Percentiles rank a stretch among this genome's conserved stretches.
Conservation (phyloP, 2,113 vertebrate species). For the Empidonax alnorum region DNA sequence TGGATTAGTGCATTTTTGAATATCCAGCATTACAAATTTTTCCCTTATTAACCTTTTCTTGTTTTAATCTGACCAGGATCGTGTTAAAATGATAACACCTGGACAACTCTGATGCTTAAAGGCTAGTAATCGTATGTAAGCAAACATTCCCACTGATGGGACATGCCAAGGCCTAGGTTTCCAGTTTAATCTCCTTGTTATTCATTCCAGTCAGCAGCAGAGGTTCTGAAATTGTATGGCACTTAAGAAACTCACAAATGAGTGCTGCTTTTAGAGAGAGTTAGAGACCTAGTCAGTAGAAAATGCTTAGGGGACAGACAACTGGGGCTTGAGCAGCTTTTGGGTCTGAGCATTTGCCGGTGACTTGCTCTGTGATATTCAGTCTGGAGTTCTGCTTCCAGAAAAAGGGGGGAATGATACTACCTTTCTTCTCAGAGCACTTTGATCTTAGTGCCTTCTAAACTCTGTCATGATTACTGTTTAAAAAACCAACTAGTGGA, state of each 20-base stretch:
- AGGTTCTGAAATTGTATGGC: neutral
- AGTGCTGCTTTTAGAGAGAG: neutral
- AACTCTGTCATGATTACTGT: neutral
- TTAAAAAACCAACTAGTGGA: neutral
- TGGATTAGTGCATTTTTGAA: neutral
- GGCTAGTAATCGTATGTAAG: neutral
- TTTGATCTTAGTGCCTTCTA: neutral
- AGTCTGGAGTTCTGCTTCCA: neutral
- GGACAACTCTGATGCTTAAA: neutral
- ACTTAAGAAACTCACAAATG: neutral
- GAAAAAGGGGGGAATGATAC: neutral
- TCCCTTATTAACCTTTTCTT: neutral
- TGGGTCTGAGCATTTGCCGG: neutral
- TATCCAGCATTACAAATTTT: neutral
- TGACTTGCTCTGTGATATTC: neutral
- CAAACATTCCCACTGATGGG: neutral
- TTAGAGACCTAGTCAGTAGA: neutral
- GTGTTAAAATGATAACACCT: neutral
- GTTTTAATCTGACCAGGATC: neutral
- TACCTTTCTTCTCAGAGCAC: neutral
- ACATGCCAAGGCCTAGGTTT: neutral
- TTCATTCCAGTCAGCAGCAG: neutral
- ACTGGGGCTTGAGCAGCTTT: neutral
- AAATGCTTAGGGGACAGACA: neutral
- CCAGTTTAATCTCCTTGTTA: neutral